phyloP scores from a whole-genome alignment of 2,888 invertebrate genomes.

The Folsomia candida region DNA sequence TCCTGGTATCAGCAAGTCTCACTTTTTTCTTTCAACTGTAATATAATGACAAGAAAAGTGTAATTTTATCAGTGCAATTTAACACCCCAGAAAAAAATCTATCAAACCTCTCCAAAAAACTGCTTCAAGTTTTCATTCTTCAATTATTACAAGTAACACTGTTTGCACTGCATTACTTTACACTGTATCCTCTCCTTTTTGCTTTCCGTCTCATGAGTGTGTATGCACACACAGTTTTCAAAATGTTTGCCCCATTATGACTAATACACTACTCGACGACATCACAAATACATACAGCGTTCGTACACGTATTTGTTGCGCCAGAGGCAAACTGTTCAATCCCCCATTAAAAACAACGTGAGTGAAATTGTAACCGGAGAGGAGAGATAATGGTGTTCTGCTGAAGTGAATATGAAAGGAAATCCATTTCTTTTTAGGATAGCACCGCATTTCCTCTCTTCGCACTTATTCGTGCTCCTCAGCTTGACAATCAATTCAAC shows the following conservation, averaged over 20 bases:
- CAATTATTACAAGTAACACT: not conserved
- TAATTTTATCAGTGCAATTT: conserved; percentile 1
- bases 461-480: not conserved
- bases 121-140: not conserved
- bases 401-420: not conserved
- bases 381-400: not conserved
- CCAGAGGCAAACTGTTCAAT: not conserved
- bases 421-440: not conserved
- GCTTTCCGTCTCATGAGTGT: not conserved
- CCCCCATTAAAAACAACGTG: not conserved
- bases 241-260: not conserved
- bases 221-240: not conserved
- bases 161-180: not conserved
- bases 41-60: conserved; percentile 1
- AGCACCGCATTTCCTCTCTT: not conserved
- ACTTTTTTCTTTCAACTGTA: not conserved
- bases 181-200: not conserved
- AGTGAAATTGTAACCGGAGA: conserved; percentile 2
- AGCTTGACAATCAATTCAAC: not conserved
- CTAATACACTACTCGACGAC: not conserved
- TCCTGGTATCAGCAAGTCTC: no score
- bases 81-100: not conserved
- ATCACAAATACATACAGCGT: not conserved
- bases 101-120: not conserved
- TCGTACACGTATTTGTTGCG: not conserved